phyloP scores from a whole-genome alignment of 2,888 invertebrate genomes.

The Odontothrips loti region DNA sequence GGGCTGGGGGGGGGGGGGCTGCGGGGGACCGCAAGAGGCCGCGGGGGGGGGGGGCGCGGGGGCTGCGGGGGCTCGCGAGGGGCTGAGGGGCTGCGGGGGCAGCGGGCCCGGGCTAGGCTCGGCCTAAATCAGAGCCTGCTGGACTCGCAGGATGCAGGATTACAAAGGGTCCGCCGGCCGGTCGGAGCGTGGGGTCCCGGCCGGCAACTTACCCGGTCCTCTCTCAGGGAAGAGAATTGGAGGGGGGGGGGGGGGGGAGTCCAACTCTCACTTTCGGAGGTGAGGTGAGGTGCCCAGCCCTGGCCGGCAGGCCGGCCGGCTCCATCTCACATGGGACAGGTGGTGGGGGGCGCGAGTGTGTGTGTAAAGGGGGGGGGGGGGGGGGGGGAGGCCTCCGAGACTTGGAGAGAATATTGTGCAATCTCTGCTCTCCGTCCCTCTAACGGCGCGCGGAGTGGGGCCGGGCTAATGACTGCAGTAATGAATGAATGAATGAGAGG shows the following conservation, averaged over 20 bases:
- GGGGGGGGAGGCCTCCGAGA: background rate
- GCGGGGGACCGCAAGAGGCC: too few relatives aligned
- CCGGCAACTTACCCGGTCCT: background rate
- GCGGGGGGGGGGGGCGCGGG: too few relatives aligned
- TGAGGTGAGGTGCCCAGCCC: background rate
- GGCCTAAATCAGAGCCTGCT: too few relatives aligned
- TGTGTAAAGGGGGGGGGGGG: background rate
- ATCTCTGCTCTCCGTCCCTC: background rate
- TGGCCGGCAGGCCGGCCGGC: background rate
- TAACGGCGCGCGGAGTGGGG: background rate
- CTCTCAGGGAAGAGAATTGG: background rate
- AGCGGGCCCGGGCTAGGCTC: too few relatives aligned
- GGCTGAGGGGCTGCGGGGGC: too few relatives aligned
- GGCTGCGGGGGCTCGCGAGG: too few relatives aligned
- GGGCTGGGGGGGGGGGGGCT: too few relatives aligned
- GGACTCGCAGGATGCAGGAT: too few relatives aligned
- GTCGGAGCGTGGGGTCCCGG: background rate
- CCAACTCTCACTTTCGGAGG: constrained; percentile 20
- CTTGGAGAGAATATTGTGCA: background rate
- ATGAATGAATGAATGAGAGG: background rate
- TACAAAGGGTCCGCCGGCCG: too few relatives aligned
- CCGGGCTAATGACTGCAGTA: background rate
- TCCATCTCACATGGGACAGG: background rate
- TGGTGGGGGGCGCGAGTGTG: background rate
- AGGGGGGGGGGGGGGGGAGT: background rate